Base-by-base conservation (phyloP, 1,140 invertebrate genomes). In the Drosophila ironensis region DNA sequence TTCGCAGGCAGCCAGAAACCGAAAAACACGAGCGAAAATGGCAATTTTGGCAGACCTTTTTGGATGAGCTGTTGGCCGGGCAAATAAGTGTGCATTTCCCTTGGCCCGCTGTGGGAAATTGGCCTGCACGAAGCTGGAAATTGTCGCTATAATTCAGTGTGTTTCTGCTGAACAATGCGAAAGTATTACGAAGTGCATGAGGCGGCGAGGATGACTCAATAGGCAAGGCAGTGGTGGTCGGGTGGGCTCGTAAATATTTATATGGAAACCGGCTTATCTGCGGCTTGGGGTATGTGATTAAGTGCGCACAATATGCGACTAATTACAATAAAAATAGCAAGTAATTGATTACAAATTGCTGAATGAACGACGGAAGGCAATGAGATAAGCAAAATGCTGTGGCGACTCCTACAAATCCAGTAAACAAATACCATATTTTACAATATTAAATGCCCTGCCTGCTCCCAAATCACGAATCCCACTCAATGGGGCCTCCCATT, bases 341-440 rank as follows among this genome's bases (percentile, higher is more conserved):
- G 51, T 80, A 78, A 78, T 77, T 78, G 75, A 60, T 63, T 63
- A 80, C 61, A 73, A 78, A 78, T 80, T 80, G 75, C 75, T 61
- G n/a, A n/a, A 11, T 7, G 37, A 33, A n/a, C n/a, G 51, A 33
- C 52, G 16, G 22, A 20, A 45, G 53, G 22, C 33, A 24, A 25
- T 14, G 41, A 27, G 59, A 63, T 63, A 63, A 63, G 59, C 11
- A 60, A 38, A n/a, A n/a, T n/a, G n/a, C n/a, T n/a, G n/a, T n/a
- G n/a, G n/a, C n/a, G n/a, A n/a, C n/a, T n/a, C n/a, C n/a, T n/a
- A n/a, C n/a, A n/a, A n/a, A n/a, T n/a, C n/a, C n/a, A n/a, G n/a
- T n/a, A n/a, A n/a, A n/a, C n/a, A n/a, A n/a, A n/a, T n/a, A n/a
- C n/a, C n/a, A n/a, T n/a, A n/a, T n/a, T n/a, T n/a, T n/a, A n/a